phyloP scores from a whole-genome alignment of 1,140 invertebrate species.

The Agrilus planipennis region DNA sequence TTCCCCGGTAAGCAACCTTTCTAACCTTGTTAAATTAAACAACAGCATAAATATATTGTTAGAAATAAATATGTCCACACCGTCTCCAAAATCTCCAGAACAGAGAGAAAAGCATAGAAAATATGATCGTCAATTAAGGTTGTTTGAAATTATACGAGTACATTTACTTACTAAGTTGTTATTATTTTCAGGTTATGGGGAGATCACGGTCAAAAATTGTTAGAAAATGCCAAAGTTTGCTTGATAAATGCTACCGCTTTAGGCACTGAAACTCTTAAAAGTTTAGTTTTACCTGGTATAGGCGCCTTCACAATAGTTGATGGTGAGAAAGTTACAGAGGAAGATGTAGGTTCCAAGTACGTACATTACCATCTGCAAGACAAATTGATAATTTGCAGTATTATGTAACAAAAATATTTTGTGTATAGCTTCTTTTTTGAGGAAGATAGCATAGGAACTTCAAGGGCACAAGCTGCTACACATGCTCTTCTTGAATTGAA shows the following conservation, averaged over 20 bases:
- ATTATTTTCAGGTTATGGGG: slow-evolving; percentile 74
- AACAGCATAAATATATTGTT: too few species aligned
- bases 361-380: slow-evolving; percentile 14
- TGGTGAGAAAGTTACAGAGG: slow-evolving; percentile 69
- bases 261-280: slow-evolving; percentile 92
- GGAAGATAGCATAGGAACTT: slow-evolving; percentile 61
- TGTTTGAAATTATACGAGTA: slow-evolving; percentile 14
- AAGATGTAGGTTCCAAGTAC: slow-evolving; percentile 90
- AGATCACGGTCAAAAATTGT: slow-evolving; percentile 83
- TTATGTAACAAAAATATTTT: slow-evolving; percentile 2
- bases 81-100: slow-evolving; percentile 68
- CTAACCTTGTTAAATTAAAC: too few species aligned
- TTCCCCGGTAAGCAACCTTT: too few species aligned
- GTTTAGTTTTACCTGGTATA: slow-evolving; percentile 85
- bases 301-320: slow-evolving; percentile 96
- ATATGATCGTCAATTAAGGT: slow-evolving; percentile 79
- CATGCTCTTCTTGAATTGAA: slow-evolving; percentile 83
- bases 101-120: slow-evolving; percentile 41
- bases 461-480: slow-evolving; percentile 71
- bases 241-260: slow-evolving; percentile 88
- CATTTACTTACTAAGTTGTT: slow-evolving; percentile 1
- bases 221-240: slow-evolving; percentile 85
- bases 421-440: slow-evolving; percentile 76
- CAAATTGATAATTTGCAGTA: slow-evolving; percentile 6
- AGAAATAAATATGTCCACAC: slow-evolving; percentile 67